These are phyloP conservation scores for Ictidomys tridecemlineatus DNA, from an alignment of 2,113 vertebrate genomes.

Conservation along the genomic window DNA sequence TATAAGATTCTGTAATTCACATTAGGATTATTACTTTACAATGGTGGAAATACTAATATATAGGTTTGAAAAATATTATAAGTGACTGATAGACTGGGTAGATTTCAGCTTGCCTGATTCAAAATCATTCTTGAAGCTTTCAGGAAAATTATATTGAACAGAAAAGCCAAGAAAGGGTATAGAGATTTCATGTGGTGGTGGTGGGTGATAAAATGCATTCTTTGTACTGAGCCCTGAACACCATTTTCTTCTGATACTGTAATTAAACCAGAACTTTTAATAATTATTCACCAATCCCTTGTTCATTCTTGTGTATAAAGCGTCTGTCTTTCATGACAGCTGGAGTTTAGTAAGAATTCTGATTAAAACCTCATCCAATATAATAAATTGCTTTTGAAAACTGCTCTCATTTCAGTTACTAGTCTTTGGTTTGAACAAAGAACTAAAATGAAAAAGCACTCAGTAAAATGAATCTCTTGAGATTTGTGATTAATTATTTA, in stretches of 20 bases:
- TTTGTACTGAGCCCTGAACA: slow-evolving; percentile 27
- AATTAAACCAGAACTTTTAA: slow-evolving; percentile 74
- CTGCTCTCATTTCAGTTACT: slow-evolving; percentile 40
- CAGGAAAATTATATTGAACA: slow-evolving; percentile 43
- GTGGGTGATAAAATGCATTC: slow-evolving; percentile 2
- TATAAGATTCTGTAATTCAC: neutral
- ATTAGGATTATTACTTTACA: neutral
- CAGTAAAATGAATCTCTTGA: slow-evolving; percentile 67
- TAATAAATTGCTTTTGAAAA: slow-evolving; percentile 72
- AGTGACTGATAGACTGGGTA: neutral
- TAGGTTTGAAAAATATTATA: slow-evolving; percentile 5
- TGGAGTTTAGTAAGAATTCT: slow-evolving; percentile 72
- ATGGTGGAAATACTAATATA: neutral
- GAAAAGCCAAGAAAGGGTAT: slow-evolving; percentile 39
- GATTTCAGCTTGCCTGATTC: slow-evolving; percentile 25
- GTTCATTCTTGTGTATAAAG: slow-evolving; percentile 58
- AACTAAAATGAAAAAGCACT: slow-evolving; percentile 62
- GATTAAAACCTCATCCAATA: slow-evolving; percentile 74
- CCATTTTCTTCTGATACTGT: slow-evolving; percentile 59
- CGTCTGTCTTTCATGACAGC: slow-evolving; percentile 66
- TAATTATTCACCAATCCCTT: slow-evolving; percentile 66
- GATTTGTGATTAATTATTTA: slow-evolving; percentile 76
- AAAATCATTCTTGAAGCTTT: slow-evolving; percentile 66
- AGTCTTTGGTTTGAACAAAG: slow-evolving; percentile 75
- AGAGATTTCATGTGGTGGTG: neutral